A percentile compares a stretch with the other conserved stretches of the same genome.
Conservation (phyloP, 1,140 invertebrate genomes). For the Lamellibrachia luymesi region DNA sequence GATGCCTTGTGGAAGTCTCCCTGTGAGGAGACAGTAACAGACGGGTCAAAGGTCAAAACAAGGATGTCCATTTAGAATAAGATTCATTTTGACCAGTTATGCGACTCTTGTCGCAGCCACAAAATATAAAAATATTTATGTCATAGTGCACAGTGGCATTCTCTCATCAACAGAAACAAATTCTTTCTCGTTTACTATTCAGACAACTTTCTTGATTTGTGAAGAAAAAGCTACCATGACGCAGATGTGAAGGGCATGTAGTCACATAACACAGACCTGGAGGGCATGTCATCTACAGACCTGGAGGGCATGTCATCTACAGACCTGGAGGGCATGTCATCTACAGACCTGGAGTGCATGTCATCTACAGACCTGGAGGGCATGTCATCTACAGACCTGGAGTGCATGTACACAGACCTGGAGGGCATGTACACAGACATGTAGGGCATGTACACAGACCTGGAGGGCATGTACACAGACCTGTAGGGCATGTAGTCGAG, state of each 20-base stretch:
- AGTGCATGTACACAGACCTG: not conserved
- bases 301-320: not conserved
- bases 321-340: not conserved
- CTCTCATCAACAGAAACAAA: too few relatives aligned
- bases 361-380: not conserved
- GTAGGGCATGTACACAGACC: not conserved
- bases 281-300: not conserved
- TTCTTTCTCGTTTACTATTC: too few relatives aligned
- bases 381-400: not conserved
- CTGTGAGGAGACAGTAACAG: slow-evolving; percentile 30
- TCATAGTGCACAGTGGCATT: too few relatives aligned
- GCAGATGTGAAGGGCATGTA: not conserved
- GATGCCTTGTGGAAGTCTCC: slow-evolving; percentile 65
- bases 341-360: not conserved
- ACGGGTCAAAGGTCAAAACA: too few relatives aligned
- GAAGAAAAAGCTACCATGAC: too few relatives aligned
- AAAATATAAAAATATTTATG: too few relatives aligned
- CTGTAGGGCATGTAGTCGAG: slow-evolving; percentile 65
- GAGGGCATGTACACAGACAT: not conserved
- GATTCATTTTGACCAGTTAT: too few relatives aligned
- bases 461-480: slow-evolving; percentile 36
- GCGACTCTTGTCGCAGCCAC: too few relatives aligned
- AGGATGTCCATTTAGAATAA: too few relatives aligned
- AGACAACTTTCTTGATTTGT: too few relatives aligned
- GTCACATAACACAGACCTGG: not conserved